Evolutionary conservation across 2,797 vertebrate genomes (phyloP).

Genomic region (Geranospiza caerulescens): DNA sequence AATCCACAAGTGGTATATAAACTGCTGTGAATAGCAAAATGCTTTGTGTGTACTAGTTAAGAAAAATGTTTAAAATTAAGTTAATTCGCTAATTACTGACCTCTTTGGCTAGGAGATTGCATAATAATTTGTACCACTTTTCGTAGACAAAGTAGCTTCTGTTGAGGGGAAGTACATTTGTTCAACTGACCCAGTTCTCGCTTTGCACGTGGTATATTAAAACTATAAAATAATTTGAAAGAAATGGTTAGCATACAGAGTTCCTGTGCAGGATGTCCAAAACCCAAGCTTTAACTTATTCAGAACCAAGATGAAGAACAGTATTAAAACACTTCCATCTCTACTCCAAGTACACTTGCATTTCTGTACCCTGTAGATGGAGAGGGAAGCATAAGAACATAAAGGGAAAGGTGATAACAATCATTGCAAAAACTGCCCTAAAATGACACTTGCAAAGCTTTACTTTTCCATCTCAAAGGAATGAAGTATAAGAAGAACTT

Average conservation of each 20-base stretch:
- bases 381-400: neutral
- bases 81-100: constrained; percentile 67
- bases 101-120: constrained; percentile 85
- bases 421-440: neutral
- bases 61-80: neutral
- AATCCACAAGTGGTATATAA: neutral
- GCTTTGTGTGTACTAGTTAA: neutral
- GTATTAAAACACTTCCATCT: neutral
- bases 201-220: constrained; percentile 92
- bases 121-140: constrained; percentile 88
- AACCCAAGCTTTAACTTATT: neutral
- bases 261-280: neutral
- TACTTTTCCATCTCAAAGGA: neutral
- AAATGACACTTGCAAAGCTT: neutral
- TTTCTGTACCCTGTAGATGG: neutral
- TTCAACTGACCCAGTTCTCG: constrained; percentile 90
- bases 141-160: constrained; percentile 90
- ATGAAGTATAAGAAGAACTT: neutral
- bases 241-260: neutral
- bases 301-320: neutral
- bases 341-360: neutral
- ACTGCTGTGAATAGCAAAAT: neutral
- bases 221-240: constrained; percentile 74
- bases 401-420: neutral
- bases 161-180: constrained; percentile 89